phyloP scores from a whole-genome alignment of 2,888 invertebrate genomes.

The Antheraea yamamai region DNA sequence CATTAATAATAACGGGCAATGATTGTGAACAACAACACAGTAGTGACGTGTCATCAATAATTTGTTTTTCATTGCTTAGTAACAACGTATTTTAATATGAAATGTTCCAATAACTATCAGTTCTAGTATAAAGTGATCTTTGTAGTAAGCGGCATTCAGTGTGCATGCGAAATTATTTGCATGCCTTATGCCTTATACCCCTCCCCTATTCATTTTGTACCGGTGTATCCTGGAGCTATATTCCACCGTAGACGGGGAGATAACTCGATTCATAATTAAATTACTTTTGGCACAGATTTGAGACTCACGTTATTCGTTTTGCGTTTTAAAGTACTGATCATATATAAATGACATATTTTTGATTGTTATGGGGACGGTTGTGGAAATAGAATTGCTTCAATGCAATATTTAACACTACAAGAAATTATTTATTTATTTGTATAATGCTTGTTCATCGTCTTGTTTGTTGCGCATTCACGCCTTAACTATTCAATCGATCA shows the following conservation, averaged over 20 bases:
- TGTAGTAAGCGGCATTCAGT: neutral
- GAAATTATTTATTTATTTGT: too few species aligned
- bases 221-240: neutral
- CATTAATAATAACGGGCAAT: too few species aligned
- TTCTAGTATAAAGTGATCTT: neutral
- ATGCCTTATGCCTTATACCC: neutral
- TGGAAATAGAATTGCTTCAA: too few species aligned
- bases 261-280: conserved; percentile 8
- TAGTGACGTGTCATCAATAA: too few species aligned
- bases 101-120: too few species aligned
- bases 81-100: neutral
- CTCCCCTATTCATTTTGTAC: neutral
- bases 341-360: neutral
- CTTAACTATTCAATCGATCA: too few species aligned
- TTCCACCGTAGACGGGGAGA: neutral
- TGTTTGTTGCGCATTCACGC: too few species aligned
- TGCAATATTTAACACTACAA: neutral
- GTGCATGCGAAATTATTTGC: conserved; percentile 1
- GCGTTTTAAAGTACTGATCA: neutral
- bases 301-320: neutral
- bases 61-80: too few species aligned
- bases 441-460: too few species aligned
- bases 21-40: too few species aligned
- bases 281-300: neutral
- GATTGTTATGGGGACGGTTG: too few species aligned